phyloP scores from a whole-genome alignment of 2,113 vertebrate species.

The Varanus salvator region DNA sequence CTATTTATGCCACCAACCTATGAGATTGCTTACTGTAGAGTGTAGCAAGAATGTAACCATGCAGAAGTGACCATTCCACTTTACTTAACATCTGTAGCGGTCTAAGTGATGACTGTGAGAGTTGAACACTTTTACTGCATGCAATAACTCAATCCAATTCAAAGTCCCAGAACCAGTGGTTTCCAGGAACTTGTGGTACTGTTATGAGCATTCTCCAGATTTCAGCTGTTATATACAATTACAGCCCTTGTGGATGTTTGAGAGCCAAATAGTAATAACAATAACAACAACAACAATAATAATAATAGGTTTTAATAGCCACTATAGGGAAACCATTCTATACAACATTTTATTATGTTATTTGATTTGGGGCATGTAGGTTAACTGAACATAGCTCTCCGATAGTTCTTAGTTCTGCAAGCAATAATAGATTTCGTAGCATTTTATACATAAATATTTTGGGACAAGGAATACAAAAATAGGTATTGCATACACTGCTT shows the following conservation, averaged over 20 bases:
- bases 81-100: neutral
- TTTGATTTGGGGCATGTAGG: neutral
- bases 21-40: neutral
- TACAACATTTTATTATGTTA: neutral
- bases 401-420: neutral
- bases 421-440: neutral
- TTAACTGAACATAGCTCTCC: neutral
- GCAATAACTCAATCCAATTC: neutral
- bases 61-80: neutral
- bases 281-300: too few relatives aligned
- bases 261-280: neutral
- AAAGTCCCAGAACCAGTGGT: neutral
- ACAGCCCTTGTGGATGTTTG: neutral
- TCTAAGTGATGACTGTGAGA: neutral
- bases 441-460: constrained; percentile 1
- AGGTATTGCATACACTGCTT: neutral
- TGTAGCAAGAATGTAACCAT: neutral
- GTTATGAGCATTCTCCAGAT: neutral
- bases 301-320: neutral
- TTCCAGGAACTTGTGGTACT: neutral
- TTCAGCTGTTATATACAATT: neutral
- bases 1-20: neutral
- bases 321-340: neutral
- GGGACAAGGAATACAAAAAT: neutral
- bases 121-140: neutral